Evolutionary conservation across 2,113 vertebrate species (phyloP).

Genomic region (Hypocryptadius cinnamomeus): DNA sequence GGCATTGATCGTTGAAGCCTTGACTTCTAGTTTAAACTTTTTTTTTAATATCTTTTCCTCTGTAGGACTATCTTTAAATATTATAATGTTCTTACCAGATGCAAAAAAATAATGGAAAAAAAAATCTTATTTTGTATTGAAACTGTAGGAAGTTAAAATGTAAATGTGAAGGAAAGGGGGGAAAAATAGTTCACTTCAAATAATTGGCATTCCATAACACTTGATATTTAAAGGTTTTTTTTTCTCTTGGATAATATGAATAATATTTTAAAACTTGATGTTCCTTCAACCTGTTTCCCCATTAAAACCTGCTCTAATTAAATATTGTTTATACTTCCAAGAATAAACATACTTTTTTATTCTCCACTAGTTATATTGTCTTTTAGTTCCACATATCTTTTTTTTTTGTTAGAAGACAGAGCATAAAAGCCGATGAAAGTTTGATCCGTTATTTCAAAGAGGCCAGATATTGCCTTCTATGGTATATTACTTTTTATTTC

Average conservation of each 20-base stretch:
- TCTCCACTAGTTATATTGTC: neutral
- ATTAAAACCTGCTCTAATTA: neutral
- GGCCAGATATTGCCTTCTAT: neutral
- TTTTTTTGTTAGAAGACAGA: neutral
- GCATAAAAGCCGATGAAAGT: neutral
- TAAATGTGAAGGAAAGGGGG: neutral
- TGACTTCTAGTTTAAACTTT: neutral
- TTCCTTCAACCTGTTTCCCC: neutral
- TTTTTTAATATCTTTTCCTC: neutral
- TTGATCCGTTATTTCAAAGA: neutral
- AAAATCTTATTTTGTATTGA: neutral
- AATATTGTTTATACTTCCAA: neutral
- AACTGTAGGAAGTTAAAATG: neutral
- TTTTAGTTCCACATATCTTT: neutral
- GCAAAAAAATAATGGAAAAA: neutral
- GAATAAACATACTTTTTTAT: neutral
- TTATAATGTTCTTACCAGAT: neutral
- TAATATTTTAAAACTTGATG: neutral
- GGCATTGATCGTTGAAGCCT: rapidly evolving
- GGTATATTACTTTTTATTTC: neutral
- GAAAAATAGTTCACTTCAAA: neutral
- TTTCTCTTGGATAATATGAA: neutral
- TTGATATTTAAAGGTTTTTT: neutral
- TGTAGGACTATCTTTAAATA: neutral
- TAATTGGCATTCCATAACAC: neutral